These are phyloP conservation scores for Standfussiana lucernea DNA, from an alignment of 2,888 invertebrate species.

Conservation along the genomic window DNA sequence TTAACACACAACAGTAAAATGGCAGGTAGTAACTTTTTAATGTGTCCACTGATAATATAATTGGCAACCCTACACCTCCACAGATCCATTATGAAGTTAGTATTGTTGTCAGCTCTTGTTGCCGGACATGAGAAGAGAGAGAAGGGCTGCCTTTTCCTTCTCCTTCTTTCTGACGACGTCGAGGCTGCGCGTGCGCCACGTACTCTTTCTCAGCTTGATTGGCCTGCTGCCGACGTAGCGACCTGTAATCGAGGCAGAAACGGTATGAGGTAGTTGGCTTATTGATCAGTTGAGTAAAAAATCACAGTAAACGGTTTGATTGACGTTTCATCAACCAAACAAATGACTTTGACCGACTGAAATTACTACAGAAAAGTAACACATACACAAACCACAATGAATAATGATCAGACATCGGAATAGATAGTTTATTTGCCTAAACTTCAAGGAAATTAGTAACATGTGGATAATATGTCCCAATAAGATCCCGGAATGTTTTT, in stretches of 20 bases:
- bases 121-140: conserved; percentile 93
- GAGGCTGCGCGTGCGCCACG: conserved; percentile 98
- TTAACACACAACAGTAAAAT: background rate
- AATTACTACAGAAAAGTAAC: background rate
- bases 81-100: conserved; percentile 20
- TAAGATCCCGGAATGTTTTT: too few relatives aligned
- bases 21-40: background rate
- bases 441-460: too few relatives aligned
- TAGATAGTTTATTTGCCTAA: too few relatives aligned
- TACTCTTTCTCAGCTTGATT: conserved; percentile 98
- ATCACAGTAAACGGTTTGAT: background rate
- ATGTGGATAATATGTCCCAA: too few relatives aligned
- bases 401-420: too few relatives aligned
- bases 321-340: background rate
- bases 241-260: conserved; percentile 89
- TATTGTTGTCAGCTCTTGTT: conserved; percentile 82
- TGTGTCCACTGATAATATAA: background rate
- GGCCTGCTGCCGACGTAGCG: conserved; percentile 99
- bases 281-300: background rate
- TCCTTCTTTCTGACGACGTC: conserved; percentile 98
- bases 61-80: conserved; percentile 41
- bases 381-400: too few relatives aligned
- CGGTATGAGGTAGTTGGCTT: background rate
- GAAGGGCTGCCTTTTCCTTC: conserved; percentile 97
- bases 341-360: background rate